phyloP scores from a whole-genome alignment of 2,888 invertebrate genomes.

The Apodemia duryi region DNA sequence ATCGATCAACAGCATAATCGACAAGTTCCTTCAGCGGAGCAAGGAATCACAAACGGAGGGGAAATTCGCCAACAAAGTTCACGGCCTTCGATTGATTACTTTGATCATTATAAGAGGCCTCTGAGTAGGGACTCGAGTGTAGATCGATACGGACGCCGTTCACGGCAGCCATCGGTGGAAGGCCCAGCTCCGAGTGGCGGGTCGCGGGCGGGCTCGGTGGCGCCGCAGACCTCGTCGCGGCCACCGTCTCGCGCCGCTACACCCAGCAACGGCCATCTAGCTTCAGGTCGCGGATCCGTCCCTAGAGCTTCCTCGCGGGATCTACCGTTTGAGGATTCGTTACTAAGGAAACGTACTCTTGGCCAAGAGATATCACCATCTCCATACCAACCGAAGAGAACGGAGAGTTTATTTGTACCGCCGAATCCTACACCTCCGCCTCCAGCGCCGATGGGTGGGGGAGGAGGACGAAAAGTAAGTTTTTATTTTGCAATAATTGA shows the following conservation, averaged over 20 bases:
- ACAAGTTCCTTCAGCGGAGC: conserved; percentile 60
- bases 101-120: conserved; percentile 96
- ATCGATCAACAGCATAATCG: conserved; percentile 60
- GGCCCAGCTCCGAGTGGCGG: conserved; percentile 74
- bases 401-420: conserved; percentile 90
- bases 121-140: conserved; percentile 93
- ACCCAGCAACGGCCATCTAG: conserved; percentile 83
- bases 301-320: conserved; percentile 68
- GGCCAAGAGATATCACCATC: conserved; percentile 95
- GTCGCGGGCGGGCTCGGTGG: conserved; percentile 85
- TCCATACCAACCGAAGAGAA: conserved; percentile 92
- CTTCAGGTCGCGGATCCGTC: conserved; percentile 80
- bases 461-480: no score
- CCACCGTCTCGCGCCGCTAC: conserved; percentile 74
- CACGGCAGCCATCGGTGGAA: conserved; percentile 89
- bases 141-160: conserved; percentile 88
- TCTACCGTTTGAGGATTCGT: conserved; percentile 90
- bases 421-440: neutral
- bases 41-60: conserved; percentile 55
- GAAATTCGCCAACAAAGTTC: conserved; percentile 62
- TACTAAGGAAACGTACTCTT: conserved; percentile 87
- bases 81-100: conserved; percentile 89
- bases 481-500: no score
- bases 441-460: no score
- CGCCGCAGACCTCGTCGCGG: conserved; percentile 86